phyloP scores from a whole-genome alignment of 2,797 vertebrate genomes.

The Pantherophis alleghaniensis region DNA sequence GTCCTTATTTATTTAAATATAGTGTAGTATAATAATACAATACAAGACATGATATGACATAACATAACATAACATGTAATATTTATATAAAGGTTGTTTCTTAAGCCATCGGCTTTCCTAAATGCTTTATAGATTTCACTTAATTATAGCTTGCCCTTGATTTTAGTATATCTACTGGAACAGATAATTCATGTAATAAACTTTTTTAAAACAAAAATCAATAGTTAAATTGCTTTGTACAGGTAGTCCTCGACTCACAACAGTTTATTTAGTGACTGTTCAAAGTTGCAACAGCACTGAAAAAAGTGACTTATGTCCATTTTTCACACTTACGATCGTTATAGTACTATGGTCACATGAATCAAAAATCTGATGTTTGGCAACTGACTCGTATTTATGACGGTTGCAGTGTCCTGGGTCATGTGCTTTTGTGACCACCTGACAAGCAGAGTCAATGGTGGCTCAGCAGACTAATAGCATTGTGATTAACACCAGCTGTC shows the following conservation, averaged over 20 bases:
- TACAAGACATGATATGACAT: background rate
- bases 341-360: background rate
- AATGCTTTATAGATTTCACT: background rate
- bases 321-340: background rate
- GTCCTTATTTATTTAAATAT: background rate
- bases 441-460: background rate
- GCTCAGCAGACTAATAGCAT: too few species aligned
- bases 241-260: background rate
- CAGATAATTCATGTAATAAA: background rate
- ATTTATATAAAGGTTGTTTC: background rate
- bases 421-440: background rate
- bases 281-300: background rate
- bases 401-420: background rate
- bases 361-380: background rate
- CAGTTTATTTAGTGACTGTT: background rate
- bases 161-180: background rate
- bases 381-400: background rate
- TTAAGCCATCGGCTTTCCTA: background rate
- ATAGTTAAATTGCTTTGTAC: background rate
- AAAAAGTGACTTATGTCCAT: background rate
- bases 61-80: background rate
- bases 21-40: background rate
- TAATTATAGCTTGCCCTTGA: background rate
- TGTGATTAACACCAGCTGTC: too few species aligned
- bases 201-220: background rate